A percentile compares a stretch with the other conserved stretches of the same genome.
Evolutionary conservation across 2,797 vertebrate genomes (phyloP).

Genomic region (Myotis findleyi): DNA sequence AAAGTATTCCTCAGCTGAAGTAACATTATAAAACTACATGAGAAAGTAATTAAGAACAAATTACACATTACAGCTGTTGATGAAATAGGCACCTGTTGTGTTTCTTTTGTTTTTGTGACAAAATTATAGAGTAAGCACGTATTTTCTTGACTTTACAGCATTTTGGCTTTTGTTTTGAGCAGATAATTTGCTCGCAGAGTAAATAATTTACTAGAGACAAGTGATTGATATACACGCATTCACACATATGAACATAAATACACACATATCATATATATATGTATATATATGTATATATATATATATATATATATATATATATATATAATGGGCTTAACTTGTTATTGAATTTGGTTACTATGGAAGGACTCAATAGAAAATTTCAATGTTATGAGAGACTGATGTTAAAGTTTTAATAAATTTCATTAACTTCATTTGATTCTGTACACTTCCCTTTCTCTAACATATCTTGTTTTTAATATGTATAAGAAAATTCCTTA

Average conservation of each 20-base stretch:
- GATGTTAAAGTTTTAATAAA: neutral
- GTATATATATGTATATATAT: too few relatives aligned
- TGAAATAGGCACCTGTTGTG: neutral
- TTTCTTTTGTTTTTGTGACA: constrained; percentile 15
- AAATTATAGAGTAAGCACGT: neutral
- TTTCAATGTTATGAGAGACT: constrained; percentile 25
- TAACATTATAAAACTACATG: neutral
- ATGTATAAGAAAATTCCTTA: neutral
- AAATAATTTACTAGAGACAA: neutral
- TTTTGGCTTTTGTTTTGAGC: neutral
- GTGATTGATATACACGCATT: neutral
- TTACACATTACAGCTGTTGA: constrained; percentile 1
- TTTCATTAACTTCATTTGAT: neutral
- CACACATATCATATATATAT: neutral
- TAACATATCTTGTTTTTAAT: neutral
- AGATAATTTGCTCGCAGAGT: neutral
- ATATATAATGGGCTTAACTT: neutral
- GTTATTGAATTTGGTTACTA: constrained; percentile 15
- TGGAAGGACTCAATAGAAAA: neutral
- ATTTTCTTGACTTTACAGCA: neutral
- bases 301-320: neutral
- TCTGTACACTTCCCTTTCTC: neutral
- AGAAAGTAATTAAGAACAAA: constrained; percentile 43
- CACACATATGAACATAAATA: neutral
- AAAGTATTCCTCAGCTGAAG: constrained; percentile 20